Base-by-base conservation (phyloP, 53 echinoderm and acorn worm species). In the Stichopus horrens region DNA sequence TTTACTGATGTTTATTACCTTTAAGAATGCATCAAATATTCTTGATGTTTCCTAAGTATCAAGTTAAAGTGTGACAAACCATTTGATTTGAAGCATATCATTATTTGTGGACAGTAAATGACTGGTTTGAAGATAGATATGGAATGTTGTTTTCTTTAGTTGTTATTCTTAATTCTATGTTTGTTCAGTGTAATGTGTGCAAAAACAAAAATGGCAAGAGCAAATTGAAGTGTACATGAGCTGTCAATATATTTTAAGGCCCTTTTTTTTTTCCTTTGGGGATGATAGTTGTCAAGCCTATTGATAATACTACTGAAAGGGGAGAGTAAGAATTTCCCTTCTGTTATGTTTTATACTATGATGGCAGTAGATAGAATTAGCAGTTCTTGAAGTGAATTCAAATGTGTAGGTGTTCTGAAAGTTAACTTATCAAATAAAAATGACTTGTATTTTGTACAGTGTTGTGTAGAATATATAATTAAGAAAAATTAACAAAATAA, bases 381-480 rank as follows among this genome's bases (percentile, higher is more conserved):
- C 63, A 85, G 52, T 66, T 85, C 63, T 85, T 85, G 85, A 85
- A 85, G 85, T 85, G 85, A 67, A 65, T 59, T 8, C 63, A 85
- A 63, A 67, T 76, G 67, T 85, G 85, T 85, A 85, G 65, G 14
- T 85, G 85, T 85, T 85, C 66, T 85, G 68, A 85, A 14, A 85
- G 52, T 85, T 66, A 85, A 52, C 63, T 67, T 85, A 59, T 52
- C 37, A 85, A 76, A 76, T 5, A 76, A 76, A 52, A 51, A 51
- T 85, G 68, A 85, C 57, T 63, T 67, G 85, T 85, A 85, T 85
- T 85, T 85, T 85, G 85, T 85, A 85, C 63, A 85, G 66, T 67
- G 85, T 85, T 67, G 65, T 85, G 85, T 66, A 85, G 85, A 85
- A 63, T 85, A 85, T 85, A 54, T 67, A n/a, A 67, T 67, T 14